Evolutionary conservation across 2,113 vertebrate species (phyloP).

Genomic region (Microcebus jonahi): DNA sequence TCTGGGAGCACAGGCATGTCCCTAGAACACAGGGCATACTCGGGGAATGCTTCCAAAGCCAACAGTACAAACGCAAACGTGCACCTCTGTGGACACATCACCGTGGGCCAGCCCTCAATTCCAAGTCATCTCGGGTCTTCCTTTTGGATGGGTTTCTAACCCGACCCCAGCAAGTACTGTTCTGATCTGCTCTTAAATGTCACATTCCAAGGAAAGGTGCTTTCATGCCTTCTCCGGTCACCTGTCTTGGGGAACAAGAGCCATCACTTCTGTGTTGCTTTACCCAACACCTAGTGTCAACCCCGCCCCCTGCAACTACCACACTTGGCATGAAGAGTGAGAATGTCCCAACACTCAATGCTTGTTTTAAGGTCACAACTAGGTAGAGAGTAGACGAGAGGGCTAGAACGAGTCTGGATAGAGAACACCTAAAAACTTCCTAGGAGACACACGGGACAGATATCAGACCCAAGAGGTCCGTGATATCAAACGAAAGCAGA

Average conservation of each 20-base stretch:
- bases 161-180: background rate
- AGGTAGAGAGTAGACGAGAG: no score
- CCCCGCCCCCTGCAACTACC: background rate
- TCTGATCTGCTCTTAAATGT: background rate
- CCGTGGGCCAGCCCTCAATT: background rate
- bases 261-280: accelerated
- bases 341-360: background rate
- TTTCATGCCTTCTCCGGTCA: background rate
- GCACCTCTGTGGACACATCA: accelerated
- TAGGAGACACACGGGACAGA: background rate
- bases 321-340: background rate
- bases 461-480: background rate
- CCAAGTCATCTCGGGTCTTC: background rate
- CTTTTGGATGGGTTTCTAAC: background rate
- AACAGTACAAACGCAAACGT: accelerated
- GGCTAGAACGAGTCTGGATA: background rate
- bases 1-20: background rate
- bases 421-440: background rate
- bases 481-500: background rate
- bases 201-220: background rate
- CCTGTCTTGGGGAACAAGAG: background rate
- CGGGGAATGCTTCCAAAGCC: background rate
- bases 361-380: background rate
- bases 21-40: accelerated
- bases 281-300: background rate